Evolutionary conservation across 1,140 invertebrate species (phyloP).

Genomic region (Apolygus lucorum): DNA sequence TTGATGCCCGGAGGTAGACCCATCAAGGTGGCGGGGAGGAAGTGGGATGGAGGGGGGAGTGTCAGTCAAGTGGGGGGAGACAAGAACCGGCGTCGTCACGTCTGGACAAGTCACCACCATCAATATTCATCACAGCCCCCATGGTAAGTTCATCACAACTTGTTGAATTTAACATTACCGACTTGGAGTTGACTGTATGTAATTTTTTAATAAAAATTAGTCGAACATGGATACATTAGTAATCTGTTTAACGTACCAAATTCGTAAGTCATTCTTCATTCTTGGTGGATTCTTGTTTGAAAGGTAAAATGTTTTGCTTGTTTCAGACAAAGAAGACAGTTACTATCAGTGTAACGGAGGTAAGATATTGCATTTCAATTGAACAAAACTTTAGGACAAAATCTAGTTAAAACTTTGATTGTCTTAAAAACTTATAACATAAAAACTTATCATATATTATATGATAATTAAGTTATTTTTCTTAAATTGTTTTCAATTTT

Average conservation of each 20-base stretch:
- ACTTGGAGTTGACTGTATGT: too few species aligned
- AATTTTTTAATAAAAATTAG: too few species aligned
- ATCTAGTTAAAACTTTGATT: too few species aligned
- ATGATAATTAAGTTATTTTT: too few species aligned
- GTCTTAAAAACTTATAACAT: too few species aligned
- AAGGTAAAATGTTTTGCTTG: constrained; percentile 14
- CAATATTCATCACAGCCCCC: constrained; percentile 28
- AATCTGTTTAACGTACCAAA: too few species aligned
- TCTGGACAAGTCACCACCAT: constrained; percentile 35
- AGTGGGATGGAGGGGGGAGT: constrained; percentile 26
- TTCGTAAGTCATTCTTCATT: too few species aligned
- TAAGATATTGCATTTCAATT: neutral
- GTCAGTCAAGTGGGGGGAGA: constrained; percentile 25
- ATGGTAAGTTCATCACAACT: neutral
- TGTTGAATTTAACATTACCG: too few species aligned
- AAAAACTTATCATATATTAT: too few species aligned
- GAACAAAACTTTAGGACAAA: neutral
- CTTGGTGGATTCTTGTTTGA: too few species aligned
- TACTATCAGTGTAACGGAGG: constrained; percentile 26
- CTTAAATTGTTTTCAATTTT: too few species aligned
- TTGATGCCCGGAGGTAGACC: constrained; percentile 17
- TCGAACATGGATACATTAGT: too few species aligned
- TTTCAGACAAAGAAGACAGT: constrained; percentile 27
- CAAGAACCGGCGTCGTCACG: constrained; percentile 29
- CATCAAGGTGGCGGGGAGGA: constrained; percentile 19